Percentiles rank a stretch among this genome's conserved stretches.
phyloP scores from a whole-genome alignment of 2,113 vertebrate genomes.

The Cygnus buccinator region DNA sequence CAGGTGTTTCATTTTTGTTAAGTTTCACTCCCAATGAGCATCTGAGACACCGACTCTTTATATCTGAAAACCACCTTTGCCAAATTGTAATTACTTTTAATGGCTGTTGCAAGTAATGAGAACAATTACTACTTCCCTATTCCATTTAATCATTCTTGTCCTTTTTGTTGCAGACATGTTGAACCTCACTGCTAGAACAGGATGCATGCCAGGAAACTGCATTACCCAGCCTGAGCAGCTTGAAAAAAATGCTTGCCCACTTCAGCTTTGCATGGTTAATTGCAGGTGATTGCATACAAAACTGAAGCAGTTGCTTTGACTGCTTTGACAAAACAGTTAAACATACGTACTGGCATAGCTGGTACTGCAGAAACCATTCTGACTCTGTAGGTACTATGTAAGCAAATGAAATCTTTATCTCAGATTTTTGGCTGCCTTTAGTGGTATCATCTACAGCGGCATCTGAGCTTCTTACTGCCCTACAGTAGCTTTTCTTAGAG shows the following conservation, averaged over 20 bases:
- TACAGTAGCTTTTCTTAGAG: neutral
- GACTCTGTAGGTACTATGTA: fast-evolving
- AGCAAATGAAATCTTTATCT: neutral
- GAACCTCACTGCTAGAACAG: neutral
- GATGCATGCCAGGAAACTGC: neutral
- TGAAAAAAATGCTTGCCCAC: neutral
- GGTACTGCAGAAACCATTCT: neutral
- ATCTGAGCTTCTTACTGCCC: fast-evolving
- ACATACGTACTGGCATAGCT: neutral
- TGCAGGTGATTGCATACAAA: constrained; percentile 1
- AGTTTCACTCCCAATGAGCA: constrained; percentile 57
- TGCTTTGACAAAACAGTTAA: neutral
- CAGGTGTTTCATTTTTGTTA: constrained; percentile 76
- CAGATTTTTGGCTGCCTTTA: neutral
- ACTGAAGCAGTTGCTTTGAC: neutral
- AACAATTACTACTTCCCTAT: constrained; percentile 51
- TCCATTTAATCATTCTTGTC: constrained; percentile 18
- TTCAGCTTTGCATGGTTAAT: neutral
- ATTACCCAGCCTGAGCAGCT: neutral
- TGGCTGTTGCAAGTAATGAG: constrained; percentile 41
- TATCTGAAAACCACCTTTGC: constrained; percentile 53
- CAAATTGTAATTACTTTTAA: constrained; percentile 72
- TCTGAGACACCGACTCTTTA: constrained; percentile 61
- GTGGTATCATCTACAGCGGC: neutral
- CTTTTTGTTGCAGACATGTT: neutral